Base-by-base conservation (phyloP, 2,113 vertebrate species). In the Oplegnathus fasciatus region DNA sequence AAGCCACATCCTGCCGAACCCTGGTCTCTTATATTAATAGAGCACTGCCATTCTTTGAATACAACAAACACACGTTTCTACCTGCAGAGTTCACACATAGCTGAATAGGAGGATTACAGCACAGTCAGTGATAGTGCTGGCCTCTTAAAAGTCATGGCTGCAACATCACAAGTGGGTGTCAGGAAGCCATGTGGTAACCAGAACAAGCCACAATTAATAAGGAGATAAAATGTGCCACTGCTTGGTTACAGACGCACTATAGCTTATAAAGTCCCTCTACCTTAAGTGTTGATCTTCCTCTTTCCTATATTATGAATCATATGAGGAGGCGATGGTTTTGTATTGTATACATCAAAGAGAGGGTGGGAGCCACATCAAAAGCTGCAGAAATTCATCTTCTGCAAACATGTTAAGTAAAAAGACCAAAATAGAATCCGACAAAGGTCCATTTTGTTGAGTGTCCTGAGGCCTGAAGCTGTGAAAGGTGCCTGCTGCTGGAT, bases 291-390 rank as follows among this genome's bases (percentile, higher is more conserved):
- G 88, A 89, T 87, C 80, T 81, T 80, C 75, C 11, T 60, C 13
- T 88, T 81, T 67, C 54, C 60, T 75, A 82, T 66, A 75, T 54
- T 75, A 58, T 87, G 69, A 86, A 72, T 82, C 81, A 79, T 46
- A 2, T 22, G 18, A 57, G 64, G 13, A 17, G 42, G 61, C 13
- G 61, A 18, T 68, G 34, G 26, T 37, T 76, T 64, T 46, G 40
- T 80, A 26, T 67, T 78, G 67, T 75, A 67, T 62, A 80, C 80
- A 85, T 89, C 76, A 89, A 90, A 91, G 85, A 68, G 10, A 80
- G 77, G 58, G 44, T 28, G 54, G 61, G 37, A 75, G 72, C 82
- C 82, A 90, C 89, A 91, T 91, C 80, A 89, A 83, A 89, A 87
- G 80, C 78, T 62, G 46, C 62, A 78, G 30, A 80, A 83, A 78